A percentile compares a stretch with the other conserved stretches of the same genome.
Evolutionary conservation across 2,797 vertebrate genomes (phyloP).

Genomic region (Artibeus jamaicensis): DNA sequence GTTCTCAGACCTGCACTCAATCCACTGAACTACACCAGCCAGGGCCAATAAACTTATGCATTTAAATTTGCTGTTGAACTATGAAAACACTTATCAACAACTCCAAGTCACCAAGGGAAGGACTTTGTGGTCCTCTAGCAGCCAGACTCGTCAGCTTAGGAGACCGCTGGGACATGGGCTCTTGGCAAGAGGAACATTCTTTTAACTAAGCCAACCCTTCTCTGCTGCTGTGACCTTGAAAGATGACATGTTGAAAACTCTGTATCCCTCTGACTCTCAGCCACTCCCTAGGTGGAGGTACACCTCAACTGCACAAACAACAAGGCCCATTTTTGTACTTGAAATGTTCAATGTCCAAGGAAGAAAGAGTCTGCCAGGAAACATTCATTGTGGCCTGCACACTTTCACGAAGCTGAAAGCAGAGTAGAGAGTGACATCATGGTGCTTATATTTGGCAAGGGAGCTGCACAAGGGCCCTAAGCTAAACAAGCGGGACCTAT

Average conservation of each 20-base stretch:
- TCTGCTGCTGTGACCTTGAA: constrained; percentile 36
- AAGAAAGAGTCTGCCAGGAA: constrained; percentile 46
- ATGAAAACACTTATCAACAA: not conserved
- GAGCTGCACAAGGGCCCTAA: constrained; percentile 1
- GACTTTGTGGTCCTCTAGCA: constrained; percentile 22
- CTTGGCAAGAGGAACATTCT: constrained; percentile 11
- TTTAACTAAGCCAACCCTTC: constrained; percentile 12
- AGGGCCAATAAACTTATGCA: not conserved
- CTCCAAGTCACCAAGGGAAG: not conserved
- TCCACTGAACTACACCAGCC: too few relatives aligned
- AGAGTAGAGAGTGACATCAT: constrained; percentile 41
- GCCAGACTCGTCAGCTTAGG: not conserved
- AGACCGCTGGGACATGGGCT: not conserved
- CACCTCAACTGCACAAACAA: constrained; percentile 35
- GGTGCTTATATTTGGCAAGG: constrained; percentile 22
- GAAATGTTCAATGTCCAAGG: constrained; percentile 37
- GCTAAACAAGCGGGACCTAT: not conserved
- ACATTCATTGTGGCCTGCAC: constrained; percentile 48
- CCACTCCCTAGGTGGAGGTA: not conserved
- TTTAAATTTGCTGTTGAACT: not conserved
- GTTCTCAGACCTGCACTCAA: too few relatives aligned
- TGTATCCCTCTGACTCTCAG: not conserved
- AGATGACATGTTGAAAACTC: constrained; percentile 30
- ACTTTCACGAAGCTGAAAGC: constrained; percentile 46
- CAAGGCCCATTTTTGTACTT: constrained; percentile 28